Base-by-base conservation (phyloP, 2,113 vertebrate species). In the Lophochroa leadbeateri region DNA sequence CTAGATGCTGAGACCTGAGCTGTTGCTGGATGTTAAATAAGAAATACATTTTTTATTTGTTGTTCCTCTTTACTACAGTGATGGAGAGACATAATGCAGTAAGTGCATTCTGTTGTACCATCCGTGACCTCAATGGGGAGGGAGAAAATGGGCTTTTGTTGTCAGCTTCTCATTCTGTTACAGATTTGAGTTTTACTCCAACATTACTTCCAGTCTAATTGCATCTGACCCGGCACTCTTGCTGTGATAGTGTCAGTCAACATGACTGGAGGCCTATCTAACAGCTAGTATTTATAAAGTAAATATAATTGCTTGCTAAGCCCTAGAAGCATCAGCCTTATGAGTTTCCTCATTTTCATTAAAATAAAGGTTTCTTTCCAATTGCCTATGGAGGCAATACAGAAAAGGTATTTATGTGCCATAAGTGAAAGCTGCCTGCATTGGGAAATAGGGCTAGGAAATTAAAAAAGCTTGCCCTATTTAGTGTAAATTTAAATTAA, bases 131-230 rank as follows among this genome's bases (percentile, higher is more conserved):
- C 82, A 85, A 0, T 74, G 90, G 49, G 11, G 37, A 88, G 78
- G 64, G 61, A 82, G 86, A 91, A 97, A 97, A 97, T 97, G 95
- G 92, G 50, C 49, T 97, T 97, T 92, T 92, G 94, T 95, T 97
- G 96, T 97, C 94, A 95, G 89, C 76, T 94, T 95, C 91, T 95
- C 55, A n/a, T 95, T 80, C 80, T 95, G 61, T 84, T 95, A 82
- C 65, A 92, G 89, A 93, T 92, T 90, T 88, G 82, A 97, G 85
- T 93, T 96, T 93, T 84, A 97, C 84, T 94, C 88, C 57, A 49
- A 16, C 78, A 95, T 97, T 97, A 97, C 85, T 97, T 97, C 95
- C 96, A 97, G 94, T 78, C 96, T 97, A 97, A 82, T 96, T 97
- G 90, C 84, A 80, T 93, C 92, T 96, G 94, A 96, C 92, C 92